Evolutionary conservation across 2,797 vertebrate species (phyloP), one percentile per base, ranked within the genome.

Genomic region (Acrossocheilus fasciatus): DNA sequence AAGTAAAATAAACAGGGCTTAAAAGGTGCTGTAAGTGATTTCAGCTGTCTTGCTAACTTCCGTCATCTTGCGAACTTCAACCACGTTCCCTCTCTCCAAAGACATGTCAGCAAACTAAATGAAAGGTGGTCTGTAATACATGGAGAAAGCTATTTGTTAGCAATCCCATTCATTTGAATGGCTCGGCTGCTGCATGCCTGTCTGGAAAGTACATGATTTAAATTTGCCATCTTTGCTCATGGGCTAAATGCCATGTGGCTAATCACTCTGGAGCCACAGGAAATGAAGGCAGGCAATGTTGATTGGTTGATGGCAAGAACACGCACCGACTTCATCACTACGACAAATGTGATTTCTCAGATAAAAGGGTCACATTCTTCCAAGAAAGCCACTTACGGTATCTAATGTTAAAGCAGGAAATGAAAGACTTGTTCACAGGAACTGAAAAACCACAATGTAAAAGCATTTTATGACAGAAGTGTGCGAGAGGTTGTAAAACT

Each of bases 1-100:
- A 85, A 86, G 74, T 89, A 83, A 90, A 90, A 91, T 82, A 89
- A 89, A 87, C 86, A 74, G 73, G 74, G 62, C 68, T 66, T 66
- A 57, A 66, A 70, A 86, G 87, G 70, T 86, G 77, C 36, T 30
- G 66, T 79, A 62, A 83, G 81, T 23, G 47, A 72, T 83, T 83
- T 73, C 81, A 83, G 81, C 68, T 59, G 80, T 73, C 68, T 70
- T 43, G 50, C n/a, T 57, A 30, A 81, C 50, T 73, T 82, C 81
- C 34, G 10, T 43, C 45, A 52, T 80, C 30, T 57, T 4, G 43
- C 12, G 3, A 26, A 50, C 62, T 81, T 81, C 41, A 68, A 18
- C 41, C 59, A 66, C 1, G 43, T 64, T 66, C 78, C 59, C 43
- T 6, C 39, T 47, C 10, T 68, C 11, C 41, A 34, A 30, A 81